These are phyloP conservation scores for Rhyacophila evoluta DNA, from an alignment of 2,888 invertebrate genomes.

Conservation along the genomic window DNA sequence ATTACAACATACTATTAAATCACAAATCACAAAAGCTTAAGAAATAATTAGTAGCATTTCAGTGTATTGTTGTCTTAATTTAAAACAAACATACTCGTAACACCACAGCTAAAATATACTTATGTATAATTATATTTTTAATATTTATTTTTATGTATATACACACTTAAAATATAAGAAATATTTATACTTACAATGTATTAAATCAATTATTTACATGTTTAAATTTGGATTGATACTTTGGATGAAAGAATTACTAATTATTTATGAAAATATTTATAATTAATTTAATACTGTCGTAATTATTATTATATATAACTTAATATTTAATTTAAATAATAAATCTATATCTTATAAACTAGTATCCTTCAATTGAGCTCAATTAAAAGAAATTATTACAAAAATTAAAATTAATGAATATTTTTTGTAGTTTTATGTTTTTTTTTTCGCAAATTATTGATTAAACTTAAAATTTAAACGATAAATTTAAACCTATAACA, in stretches of 20 bases:
- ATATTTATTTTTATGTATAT: neutral
- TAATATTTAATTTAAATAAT: too few relatives aligned
- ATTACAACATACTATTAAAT: neutral
- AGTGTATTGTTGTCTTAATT: neutral
- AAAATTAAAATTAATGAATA: too few relatives aligned
- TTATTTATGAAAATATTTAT: too few relatives aligned
- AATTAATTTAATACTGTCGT: too few relatives aligned
- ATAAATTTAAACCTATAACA: too few relatives aligned
- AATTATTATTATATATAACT: too few relatives aligned
- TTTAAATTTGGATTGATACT: neutral
- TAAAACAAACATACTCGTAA: constrained; percentile 7
- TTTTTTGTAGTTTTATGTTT: too few relatives aligned
- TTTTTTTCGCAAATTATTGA: too few relatives aligned
- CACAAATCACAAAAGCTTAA: neutral
- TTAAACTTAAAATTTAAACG: too few relatives aligned
- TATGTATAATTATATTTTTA: neutral
- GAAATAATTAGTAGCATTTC: neutral
- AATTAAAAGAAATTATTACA: neutral
- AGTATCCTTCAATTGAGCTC: neutral
- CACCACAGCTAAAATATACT: too few relatives aligned
- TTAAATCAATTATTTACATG: neutral
- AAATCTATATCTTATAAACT: neutral
- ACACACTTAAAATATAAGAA: neutral
- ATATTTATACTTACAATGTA: neutral
- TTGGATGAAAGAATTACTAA: neutral